A percentile compares a stretch with the other conserved stretches of the same genome.
Evolutionary conservation across 1,140 invertebrate genomes (phyloP).

Genomic region (Oreohelix idahoensis): DNA sequence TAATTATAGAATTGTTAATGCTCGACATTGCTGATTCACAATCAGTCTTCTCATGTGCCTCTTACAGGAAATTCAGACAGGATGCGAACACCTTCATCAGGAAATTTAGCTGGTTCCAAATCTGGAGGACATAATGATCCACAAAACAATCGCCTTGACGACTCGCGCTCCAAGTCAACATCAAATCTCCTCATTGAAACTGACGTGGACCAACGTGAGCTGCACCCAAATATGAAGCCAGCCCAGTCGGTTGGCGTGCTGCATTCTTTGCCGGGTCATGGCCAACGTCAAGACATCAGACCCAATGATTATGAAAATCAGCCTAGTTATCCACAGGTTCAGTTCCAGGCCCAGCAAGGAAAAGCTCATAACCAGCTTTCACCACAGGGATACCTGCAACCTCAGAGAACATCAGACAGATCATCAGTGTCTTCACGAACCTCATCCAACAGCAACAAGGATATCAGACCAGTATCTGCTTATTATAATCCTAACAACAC

Average conservation of each 20-base stretch:
- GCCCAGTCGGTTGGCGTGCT: conserved; percentile 63
- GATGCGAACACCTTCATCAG: conserved; percentile 50
- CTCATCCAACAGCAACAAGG: conserved; percentile 54
- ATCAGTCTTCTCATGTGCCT: too few species aligned
- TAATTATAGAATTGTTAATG: too few species aligned
- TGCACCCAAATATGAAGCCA: conserved; percentile 50
- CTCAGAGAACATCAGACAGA: conserved; percentile 43
- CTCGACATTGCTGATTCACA: too few species aligned
- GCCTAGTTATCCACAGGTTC: conserved; percentile 34
- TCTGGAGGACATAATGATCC: not conserved
- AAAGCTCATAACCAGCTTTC: conserved; percentile 15
- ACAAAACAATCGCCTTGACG: conserved; percentile 49
- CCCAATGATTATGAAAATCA: conserved; percentile 67
- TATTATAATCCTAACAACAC: conserved; percentile 52
- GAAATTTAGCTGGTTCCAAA: conserved; percentile 36
- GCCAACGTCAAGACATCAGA: conserved; percentile 49
- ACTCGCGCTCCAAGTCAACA: conserved; percentile 64
- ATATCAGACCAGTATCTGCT: conserved; percentile 63
- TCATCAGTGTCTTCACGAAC: conserved; percentile 50
- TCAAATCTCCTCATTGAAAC: conserved; percentile 64
- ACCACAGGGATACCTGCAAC: conserved; percentile 16
- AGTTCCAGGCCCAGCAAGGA: not conserved
- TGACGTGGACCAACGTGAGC: conserved; percentile 51
- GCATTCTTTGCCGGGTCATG: conserved; percentile 51
- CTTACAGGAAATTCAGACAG: conserved; percentile 58